Evolutionary conservation across 2,888 invertebrate species (phyloP), one percentile per base, ranked within the genome.

Genomic region (Drosophila glabriapex): DNA sequence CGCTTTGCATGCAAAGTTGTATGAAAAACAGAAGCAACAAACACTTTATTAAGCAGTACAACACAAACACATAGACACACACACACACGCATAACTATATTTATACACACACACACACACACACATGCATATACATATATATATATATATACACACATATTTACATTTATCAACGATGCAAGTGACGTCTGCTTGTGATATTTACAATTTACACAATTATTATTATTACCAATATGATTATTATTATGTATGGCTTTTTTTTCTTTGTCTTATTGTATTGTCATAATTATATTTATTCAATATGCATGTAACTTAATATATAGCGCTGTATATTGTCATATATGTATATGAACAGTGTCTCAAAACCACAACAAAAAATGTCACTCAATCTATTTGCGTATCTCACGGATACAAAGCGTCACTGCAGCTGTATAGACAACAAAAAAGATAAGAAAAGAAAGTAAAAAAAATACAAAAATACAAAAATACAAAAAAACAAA

Each of bases 131-230:
- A 19, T 22, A 68, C 31, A 59, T 19, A 55, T 9, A 41, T 6
- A 65, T 19, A 71, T 65, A 80, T 31, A 74, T 61, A 79, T 54
- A 69, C 52, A 69, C 60, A 73, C 54, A 78, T 71, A 68, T 73
- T 70, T 75, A 78, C 71, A 84, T 82, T 83, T 86, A 86, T 87
- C 82, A 86, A 85, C 83, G 85, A 85, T 86, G 89, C 89, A 88
- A 88, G 87, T 88, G 89, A 89, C 74, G 87, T 87, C 85, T 87
- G 85, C 89, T 88, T 88, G 89, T 88, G 87, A 87, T 87, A 87
- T 87, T 87, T 87, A 87, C 87, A 87, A 87, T 88, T 87, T 88
- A 86, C 82, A 87, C 82, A 71, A 82, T 82, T 87, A 84, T 85
- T 73, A 83, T 74, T 64, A 80, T 71, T 72, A 74, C 62, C 49